Percentiles rank a stretch among this genome's conserved stretches.
Conservation (phyloP, 2,797 vertebrate species). For the Oryzias sinensis region DNA sequence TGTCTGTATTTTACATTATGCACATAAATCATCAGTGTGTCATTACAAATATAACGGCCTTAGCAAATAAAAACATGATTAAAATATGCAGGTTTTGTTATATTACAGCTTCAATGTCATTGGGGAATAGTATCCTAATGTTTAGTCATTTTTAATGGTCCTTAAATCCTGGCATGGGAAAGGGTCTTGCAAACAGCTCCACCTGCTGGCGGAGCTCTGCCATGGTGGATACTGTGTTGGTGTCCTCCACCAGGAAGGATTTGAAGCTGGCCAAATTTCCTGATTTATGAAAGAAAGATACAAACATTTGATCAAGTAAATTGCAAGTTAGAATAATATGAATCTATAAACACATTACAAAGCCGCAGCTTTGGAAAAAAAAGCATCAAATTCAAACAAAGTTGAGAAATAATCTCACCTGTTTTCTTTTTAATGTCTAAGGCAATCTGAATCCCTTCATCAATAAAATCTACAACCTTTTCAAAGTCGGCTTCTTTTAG, state of each 20-base stretch:
- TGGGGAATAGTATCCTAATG: neutral
- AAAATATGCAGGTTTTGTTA: too few relatives aligned
- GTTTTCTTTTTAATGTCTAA: conserved; percentile 86
- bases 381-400: neutral
- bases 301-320: too few relatives aligned
- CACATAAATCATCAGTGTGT: too few relatives aligned
- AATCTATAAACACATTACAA: too few relatives aligned
- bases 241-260: conserved; percentile 78
- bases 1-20: too few relatives aligned
- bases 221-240: conserved; percentile 66
- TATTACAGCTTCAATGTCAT: neutral
- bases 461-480: conserved; percentile 84
- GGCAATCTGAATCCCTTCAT: conserved; percentile 82
- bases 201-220: conserved; percentile 78
- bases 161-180: conserved; percentile 86
- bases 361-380: too few relatives aligned
- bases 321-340: too few relatives aligned
- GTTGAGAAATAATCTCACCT: conserved; percentile 65
- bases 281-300: conserved; percentile 33
- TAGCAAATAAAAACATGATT: too few relatives aligned
- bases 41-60: too few relatives aligned
- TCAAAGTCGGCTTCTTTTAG: conserved; percentile 84
- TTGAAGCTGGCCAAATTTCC: conserved; percentile 84
- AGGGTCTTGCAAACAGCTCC: conserved; percentile 84
- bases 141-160: conserved; percentile 37